These are phyloP conservation scores for Nemotelus nigrinus DNA, from an alignment of 2,888 invertebrate genomes.

Conservation along the genomic window DNA sequence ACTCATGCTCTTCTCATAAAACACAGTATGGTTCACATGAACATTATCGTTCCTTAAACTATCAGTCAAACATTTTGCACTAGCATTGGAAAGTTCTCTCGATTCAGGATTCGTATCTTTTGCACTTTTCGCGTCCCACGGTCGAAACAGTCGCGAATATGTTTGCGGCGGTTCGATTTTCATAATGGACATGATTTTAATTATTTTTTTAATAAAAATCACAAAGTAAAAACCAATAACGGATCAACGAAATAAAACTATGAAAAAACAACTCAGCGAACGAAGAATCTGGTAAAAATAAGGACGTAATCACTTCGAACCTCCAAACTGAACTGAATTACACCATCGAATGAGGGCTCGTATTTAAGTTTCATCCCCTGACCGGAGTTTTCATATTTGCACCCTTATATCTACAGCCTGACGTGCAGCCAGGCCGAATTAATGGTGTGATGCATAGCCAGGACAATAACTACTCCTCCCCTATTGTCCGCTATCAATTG, in stretches of 20 bases:
- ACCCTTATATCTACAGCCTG: background rate
- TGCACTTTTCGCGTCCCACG: conserved; percentile 68
- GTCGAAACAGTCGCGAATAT: conserved; percentile 70
- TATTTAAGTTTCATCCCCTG: conserved; percentile 46
- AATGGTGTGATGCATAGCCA: conserved; percentile 11
- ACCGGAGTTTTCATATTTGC: conserved; percentile 24
- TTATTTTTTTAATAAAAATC: background rate
- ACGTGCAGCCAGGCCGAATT: background rate
- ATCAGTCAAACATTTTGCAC: background rate
- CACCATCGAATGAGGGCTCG: conserved; percentile 5
- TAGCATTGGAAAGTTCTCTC: background rate
- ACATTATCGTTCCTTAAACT: background rate
- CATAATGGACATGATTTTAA: conserved; percentile 57
- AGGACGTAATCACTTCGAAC: conserved; percentile 35
- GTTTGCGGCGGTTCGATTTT: conserved; percentile 64
- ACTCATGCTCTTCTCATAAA: conserved; percentile 16
- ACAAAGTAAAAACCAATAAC: conserved; percentile 35
- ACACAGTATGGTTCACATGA: conserved; percentile 15
- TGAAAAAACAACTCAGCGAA: conserved; percentile 36
- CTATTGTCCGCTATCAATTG: conserved; percentile 27
- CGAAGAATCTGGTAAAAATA: conserved; percentile 26
- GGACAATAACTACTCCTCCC: conserved; percentile 40
- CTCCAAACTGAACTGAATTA: conserved; percentile 47
- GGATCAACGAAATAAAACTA: conserved; percentile 51
- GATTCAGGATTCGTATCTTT: conserved; percentile 1